phyloP scores from a whole-genome alignment of 2,113 vertebrate genomes.

The Cettia cetti region DNA sequence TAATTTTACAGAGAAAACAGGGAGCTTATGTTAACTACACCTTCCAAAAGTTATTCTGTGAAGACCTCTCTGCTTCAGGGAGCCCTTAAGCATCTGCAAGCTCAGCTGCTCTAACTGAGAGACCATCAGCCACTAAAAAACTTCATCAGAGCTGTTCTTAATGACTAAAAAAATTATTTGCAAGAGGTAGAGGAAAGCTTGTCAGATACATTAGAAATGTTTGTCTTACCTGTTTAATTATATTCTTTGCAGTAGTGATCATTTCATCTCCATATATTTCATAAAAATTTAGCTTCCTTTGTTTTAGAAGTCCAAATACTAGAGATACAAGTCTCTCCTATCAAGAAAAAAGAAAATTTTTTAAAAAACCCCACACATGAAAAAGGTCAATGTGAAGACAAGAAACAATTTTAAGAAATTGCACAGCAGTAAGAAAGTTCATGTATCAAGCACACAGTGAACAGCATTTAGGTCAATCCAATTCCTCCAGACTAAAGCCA shows the following conservation, averaged over 20 bases:
- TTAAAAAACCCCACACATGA: neutral
- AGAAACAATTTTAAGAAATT: neutral
- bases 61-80: neutral
- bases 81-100: neutral
- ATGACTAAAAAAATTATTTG: neutral
- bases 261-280: slow-evolving; percentile 95
- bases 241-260: slow-evolving; percentile 86
- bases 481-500: neutral
- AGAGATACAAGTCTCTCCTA: slow-evolving; percentile 92
- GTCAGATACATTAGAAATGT: neutral
- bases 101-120: neutral
- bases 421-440: neutral
- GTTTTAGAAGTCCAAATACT: slow-evolving; percentile 92
- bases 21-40: neutral
- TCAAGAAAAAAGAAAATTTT: neutral
- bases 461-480: neutral
- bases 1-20: neutral
- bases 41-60: neutral
- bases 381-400: neutral
- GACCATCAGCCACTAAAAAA: neutral
- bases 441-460: neutral
- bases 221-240: slow-evolving; percentile 87
- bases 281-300: slow-evolving; percentile 95
- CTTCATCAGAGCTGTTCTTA: neutral
- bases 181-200: neutral